Conservation (phyloP, 2,888 invertebrate genomes). For the Cheiracanthium punctorium region DNA sequence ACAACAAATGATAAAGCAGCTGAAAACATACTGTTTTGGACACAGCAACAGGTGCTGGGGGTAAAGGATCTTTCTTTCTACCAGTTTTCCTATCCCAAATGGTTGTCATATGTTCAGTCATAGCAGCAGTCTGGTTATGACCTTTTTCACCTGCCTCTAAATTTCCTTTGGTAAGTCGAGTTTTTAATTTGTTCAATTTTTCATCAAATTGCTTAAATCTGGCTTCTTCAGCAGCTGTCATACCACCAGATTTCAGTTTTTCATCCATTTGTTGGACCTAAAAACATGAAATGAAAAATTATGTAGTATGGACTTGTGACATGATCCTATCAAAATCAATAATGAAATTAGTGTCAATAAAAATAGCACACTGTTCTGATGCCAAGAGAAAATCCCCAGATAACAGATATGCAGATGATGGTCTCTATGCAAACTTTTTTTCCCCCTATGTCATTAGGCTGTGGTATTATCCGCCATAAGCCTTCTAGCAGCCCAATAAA, state of each 20-base stretch:
- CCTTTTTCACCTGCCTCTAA: slow-evolving; percentile 82
- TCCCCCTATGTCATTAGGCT: too few relatives aligned
- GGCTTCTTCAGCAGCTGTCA: slow-evolving; percentile 80
- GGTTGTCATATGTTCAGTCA: slow-evolving; percentile 86
- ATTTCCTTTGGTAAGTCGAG: slow-evolving; percentile 86
- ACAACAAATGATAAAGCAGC: too few relatives aligned
- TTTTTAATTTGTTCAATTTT: slow-evolving; percentile 83
- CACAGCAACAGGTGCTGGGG: slow-evolving; percentile 50
- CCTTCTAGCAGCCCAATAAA: too few relatives aligned
- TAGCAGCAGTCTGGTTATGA: slow-evolving; percentile 84
- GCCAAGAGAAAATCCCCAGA: too few relatives aligned
- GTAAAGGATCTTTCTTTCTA: slow-evolving; percentile 51
- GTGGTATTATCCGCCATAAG: too few relatives aligned
- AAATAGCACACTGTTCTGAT: too few relatives aligned
- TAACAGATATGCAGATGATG: too few relatives aligned
- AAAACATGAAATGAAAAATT: slow-evolving; percentile 69
- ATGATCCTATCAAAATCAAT: too few relatives aligned
- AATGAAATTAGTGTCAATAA: too few relatives aligned
- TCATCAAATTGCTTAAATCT: slow-evolving; percentile 85
- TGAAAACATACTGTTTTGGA: slow-evolving; percentile 30
- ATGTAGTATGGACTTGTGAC: too few relatives aligned
- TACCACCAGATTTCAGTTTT: slow-evolving; percentile 77
- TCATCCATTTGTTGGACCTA: slow-evolving; percentile 84
- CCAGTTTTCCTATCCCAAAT: slow-evolving; percentile 72
- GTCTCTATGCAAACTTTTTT: too few relatives aligned